Percentiles rank a stretch among this genome's conserved stretches.
These are phyloP conservation scores for Dicerorhinus sumatrensis DNA, from an alignment of 2,113 vertebrate genomes.

Conservation along the genomic window DNA sequence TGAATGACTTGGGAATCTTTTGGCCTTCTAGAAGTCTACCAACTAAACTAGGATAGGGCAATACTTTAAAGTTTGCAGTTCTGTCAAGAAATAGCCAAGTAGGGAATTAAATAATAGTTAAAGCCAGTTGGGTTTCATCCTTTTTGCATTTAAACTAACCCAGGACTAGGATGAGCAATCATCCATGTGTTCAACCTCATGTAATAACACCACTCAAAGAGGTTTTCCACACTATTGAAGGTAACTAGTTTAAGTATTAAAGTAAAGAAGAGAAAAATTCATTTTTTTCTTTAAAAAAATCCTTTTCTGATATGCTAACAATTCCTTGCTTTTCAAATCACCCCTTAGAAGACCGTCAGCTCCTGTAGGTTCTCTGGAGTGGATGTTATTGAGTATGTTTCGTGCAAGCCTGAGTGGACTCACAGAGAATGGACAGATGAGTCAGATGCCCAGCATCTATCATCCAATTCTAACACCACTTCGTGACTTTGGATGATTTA, in stretches of 20 bases:
- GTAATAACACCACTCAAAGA: background rate
- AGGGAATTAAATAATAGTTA: rapidly evolving
- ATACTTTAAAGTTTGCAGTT: background rate
- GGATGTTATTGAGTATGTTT: background rate
- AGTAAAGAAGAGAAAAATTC: background rate
- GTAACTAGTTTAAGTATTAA: background rate
- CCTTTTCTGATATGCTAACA: background rate
- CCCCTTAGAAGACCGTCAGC: background rate
- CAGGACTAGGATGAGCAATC: background rate
- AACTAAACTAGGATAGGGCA: background rate
- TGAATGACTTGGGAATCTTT: background rate
- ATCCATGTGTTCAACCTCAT: background rate
- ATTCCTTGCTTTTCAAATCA: background rate
- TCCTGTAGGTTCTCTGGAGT: too few relatives aligned
- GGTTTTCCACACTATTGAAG: background rate
- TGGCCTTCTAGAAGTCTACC: background rate
- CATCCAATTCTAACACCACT: background rate
- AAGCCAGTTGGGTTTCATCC: background rate
- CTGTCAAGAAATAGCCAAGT: background rate
- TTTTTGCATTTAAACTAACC: background rate
- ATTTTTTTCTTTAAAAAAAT: background rate
- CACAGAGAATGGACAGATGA: rapidly evolving
- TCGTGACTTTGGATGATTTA: background rate
- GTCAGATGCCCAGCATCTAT: rapidly evolving
- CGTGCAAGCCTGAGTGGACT: rapidly evolving